Base-by-base conservation (phyloP, 1,140 invertebrate genomes). In the Ridgeia piscesae region DNA sequence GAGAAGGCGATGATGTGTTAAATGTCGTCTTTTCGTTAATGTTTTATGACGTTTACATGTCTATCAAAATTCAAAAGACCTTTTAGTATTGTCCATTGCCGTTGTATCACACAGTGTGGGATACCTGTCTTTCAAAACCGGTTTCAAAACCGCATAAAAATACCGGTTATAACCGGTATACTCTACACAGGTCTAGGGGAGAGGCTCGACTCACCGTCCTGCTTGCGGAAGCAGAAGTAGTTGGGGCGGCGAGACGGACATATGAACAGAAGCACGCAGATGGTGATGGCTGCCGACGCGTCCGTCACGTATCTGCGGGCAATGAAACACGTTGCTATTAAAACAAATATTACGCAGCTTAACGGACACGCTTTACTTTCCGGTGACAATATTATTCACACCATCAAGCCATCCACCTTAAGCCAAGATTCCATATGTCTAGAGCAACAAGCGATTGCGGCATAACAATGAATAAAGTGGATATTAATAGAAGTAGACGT, bases 231-330 rank as follows among this genome's bases (percentile, higher is more conserved):
- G 92, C 93, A 93, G 27, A 93, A 77, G 34, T 91, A 92, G 50
- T 93, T 92, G 6, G 94, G 93, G 33, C 93, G 33, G 91, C 93
- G 89, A 9, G 93, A 93, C 17, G 95, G 95, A 42, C 95, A 93
- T 31, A 95, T 93, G 92, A 95, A 95, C 58, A 95, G 92, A 35
- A 94, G 91, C 58, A 94, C 93, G 6, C 94, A 93, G 33, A 95
- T 93, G 11, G 95, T 93, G 27, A 95, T 94, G 33, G 95, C 94
- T 1, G 95, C 94, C 9, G 94, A 94, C 14, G 95, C 94, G 93
- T 95, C 95, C 27, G 96, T 96, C 0, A 96, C 95, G 89, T 94
- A 95, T 58, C 96, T 96, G 94, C 33, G 58, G 2, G 58, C 27
- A 77, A 77, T 77, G 17, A 2, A 95, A 77, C 4, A 77, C 17